A percentile compares a stretch with the other conserved stretches of the same genome.
Conservation (phyloP, 53 echinoderm and acorn worm species). For the Antedon mediterranea region DNA sequence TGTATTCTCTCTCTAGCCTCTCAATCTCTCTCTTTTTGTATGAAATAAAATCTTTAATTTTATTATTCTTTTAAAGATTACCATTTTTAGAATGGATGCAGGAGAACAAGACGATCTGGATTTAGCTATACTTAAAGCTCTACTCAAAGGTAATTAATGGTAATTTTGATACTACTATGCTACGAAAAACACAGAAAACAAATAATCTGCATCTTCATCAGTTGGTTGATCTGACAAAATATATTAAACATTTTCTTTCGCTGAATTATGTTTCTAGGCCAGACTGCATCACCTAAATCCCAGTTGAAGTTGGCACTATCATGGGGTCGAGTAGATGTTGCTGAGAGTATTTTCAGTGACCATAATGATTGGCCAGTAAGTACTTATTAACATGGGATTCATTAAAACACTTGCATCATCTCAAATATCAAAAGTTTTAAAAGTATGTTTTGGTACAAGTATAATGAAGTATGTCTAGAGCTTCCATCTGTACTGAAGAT, state of each 20-base stretch:
- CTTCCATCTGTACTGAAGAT: too few species aligned
- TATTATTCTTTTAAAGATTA: slow-evolving; percentile 20
- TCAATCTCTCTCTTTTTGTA: too few species aligned
- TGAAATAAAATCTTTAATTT: background rate
- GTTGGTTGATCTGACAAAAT: background rate
- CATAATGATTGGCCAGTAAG: slow-evolving; percentile 41
- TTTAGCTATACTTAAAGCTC: slow-evolving; percentile 58
- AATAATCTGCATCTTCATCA: too few species aligned
- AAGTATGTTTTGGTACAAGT: too few species aligned
- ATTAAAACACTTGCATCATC: too few species aligned
- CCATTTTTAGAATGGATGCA: slow-evolving; percentile 74
- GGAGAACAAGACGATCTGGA: slow-evolving; percentile 48
- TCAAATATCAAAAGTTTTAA: too few species aligned
- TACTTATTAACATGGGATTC: too few species aligned
- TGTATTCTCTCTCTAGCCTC: too few species aligned
- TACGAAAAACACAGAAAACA: too few species aligned
- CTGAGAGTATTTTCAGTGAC: slow-evolving; percentile 60
- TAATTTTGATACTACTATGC: too few species aligned
- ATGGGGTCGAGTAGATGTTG: slow-evolving; percentile 73
- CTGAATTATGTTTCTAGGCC: slow-evolving; percentile 16
- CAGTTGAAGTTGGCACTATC: slow-evolving; percentile 65
- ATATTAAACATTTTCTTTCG: background rate
- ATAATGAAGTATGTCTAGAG: too few species aligned
- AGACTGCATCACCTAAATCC: slow-evolving; percentile 32
- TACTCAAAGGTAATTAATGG: slow-evolving; percentile 58